phyloP scores from a whole-genome alignment of 2,888 invertebrate genomes.

The Sphinx pinastri region DNA sequence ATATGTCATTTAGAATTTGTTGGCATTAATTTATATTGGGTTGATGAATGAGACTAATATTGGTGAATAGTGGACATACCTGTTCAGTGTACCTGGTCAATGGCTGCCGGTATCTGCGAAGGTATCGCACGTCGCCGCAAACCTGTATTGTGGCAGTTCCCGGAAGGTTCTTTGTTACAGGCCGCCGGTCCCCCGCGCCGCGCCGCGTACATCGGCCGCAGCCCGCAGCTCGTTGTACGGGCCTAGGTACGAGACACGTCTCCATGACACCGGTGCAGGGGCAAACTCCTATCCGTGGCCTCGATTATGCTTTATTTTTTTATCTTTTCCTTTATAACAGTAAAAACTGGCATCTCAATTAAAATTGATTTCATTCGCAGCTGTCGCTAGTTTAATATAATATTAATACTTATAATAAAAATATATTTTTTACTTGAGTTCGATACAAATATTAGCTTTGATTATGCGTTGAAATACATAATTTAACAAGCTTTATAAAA shows the following conservation, averaged over 20 bases:
- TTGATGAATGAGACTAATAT: slow-evolving; percentile 63
- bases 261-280: background rate
- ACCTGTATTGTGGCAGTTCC: slow-evolving; percentile 83
- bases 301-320: background rate
- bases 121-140: slow-evolving; percentile 82
- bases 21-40: slow-evolving; percentile 57
- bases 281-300: background rate
- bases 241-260: no score
- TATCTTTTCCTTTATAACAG: background rate
- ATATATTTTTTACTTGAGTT: no score
- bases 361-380: no score
- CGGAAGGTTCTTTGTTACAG: slow-evolving; percentile 80
- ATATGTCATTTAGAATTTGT: slow-evolving; percentile 49
- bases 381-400: no score
- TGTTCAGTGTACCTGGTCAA: slow-evolving; percentile 67
- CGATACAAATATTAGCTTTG: no score
- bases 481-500: no score
- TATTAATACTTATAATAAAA: no score
- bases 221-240: slow-evolving; percentile 58
- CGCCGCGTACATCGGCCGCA: slow-evolving; percentile 29
- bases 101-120: slow-evolving; percentile 77
- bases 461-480: no score
- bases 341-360: no score
- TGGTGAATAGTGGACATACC: slow-evolving; percentile 45
- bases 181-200: slow-evolving; percentile 60